A percentile compares a stretch with the other conserved stretches of the same genome.
These are phyloP conservation scores for Nannospalax galili DNA, from an alignment of 2,113 vertebrate species.

Conservation along the genomic window DNA sequence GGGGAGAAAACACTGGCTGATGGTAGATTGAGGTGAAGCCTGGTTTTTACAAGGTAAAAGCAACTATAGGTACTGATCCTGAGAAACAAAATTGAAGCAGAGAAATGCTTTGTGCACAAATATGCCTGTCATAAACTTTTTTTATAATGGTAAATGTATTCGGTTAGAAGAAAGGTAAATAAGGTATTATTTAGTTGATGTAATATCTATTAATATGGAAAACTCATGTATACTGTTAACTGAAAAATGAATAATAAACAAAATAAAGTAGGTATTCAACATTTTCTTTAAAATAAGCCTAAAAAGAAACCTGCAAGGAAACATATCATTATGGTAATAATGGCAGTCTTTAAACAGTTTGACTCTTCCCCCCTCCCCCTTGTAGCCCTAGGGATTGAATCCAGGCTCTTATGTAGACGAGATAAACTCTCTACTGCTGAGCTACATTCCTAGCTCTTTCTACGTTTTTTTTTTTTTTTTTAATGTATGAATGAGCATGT, in stretches of 20 bases:
- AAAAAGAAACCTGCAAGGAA: slow-evolving; percentile 1
- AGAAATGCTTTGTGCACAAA: slow-evolving; percentile 45
- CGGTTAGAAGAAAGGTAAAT: slow-evolving; percentile 38
- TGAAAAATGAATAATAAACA: background rate
- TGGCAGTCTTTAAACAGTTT: background rate
- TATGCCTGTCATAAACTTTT: background rate
- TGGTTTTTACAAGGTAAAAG: slow-evolving; percentile 36
- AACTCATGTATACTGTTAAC: background rate
- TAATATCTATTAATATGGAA: slow-evolving; percentile 22
- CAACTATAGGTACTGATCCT: slow-evolving; percentile 15
- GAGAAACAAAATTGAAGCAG: slow-evolving; percentile 16
- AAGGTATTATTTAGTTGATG: slow-evolving; percentile 32
- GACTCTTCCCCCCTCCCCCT: background rate
- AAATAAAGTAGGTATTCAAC: background rate
- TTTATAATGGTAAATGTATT: slow-evolving; percentile 39
- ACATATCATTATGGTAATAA: background rate
- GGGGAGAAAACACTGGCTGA: slow-evolving; percentile 51
- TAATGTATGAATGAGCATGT: background rate
- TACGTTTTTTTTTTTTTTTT: slow-evolving; percentile 15
- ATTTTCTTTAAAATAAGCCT: slow-evolving; percentile 21
- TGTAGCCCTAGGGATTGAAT: background rate
- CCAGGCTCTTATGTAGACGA: background rate
- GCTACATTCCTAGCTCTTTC: background rate
- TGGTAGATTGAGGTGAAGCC: background rate
- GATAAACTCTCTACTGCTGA: background rate